Percentiles rank a stretch among this genome's conserved stretches.
phyloP scores from a whole-genome alignment of 2,888 invertebrate species.

The Nomada ferruginata region DNA sequence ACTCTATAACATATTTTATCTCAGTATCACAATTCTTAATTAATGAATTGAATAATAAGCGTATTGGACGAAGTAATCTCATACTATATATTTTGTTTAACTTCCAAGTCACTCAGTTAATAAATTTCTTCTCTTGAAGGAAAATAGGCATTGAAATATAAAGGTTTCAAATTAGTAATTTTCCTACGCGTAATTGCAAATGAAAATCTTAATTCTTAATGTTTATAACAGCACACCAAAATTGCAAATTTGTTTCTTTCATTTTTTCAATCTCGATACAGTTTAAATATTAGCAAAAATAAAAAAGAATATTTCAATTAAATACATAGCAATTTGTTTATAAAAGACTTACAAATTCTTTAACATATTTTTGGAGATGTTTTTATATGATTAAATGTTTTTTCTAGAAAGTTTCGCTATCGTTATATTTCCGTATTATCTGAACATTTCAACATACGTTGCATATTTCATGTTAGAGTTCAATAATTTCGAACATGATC shows the following conservation, averaged over 20 bases:
- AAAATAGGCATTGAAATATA: not conserved
- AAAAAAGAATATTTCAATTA: not conserved
- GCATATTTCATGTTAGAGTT: not conserved
- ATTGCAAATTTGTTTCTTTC: not conserved
- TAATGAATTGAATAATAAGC: conserved; percentile 14
- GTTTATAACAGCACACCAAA: not conserved
- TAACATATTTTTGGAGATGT: not conserved
- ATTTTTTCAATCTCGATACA: not conserved
- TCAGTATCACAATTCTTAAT: not conserved
- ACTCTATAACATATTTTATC: conserved; percentile 22
- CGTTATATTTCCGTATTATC: not conserved
- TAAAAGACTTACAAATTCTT: not conserved
- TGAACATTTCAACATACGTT: not conserved
- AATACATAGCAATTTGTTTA: not conserved
- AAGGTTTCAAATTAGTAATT: conserved; percentile 2
- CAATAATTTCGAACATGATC: conserved; percentile 16
- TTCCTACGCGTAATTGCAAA: not conserved
- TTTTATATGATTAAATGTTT: not conserved
- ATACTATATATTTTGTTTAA: conserved; percentile 4
- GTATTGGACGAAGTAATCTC: conserved; percentile 1
- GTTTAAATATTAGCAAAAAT: not conserved
- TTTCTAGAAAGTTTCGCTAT: not conserved
- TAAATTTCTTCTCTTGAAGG: not conserved
- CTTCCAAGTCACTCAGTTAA: not conserved
- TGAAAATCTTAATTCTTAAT: not conserved